Base-by-base conservation (phyloP, 92 coral and sea anemone species). In the Paragorgia papillata region DNA sequence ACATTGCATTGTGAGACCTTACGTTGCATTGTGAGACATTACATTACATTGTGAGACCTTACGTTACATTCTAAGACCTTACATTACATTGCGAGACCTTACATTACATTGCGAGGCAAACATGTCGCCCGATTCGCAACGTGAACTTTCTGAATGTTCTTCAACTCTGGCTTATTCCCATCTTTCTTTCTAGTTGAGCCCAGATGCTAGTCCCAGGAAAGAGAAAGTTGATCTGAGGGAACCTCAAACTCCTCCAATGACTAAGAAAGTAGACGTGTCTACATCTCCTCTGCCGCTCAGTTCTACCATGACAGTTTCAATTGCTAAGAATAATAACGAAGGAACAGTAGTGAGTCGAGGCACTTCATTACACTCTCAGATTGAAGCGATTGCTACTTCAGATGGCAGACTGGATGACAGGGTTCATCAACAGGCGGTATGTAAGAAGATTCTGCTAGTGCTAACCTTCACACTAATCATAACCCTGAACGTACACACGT, bases 191-290 rank as follows among this genome's bases (percentile, higher is more conserved):
- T 10, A 70, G 77, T 44, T 70, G 14, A 70, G 62, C 4, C 77
- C 77, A 14, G 77, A 70, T 17, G 48, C 61, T n/a, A 70, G 77
- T 20, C 77, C 77, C 33, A 56, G 77, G n/a, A 70, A 70, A 70
- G 77, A 50, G 3, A 70, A 70, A 50, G 12, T 27, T 14, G 77
- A 70, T 56, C 49, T n/a, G 3, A 32, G 26, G 18, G 77, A 50
- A 54, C 77, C 77, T 4, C 28, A 54, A 57, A 70, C 77, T 21
- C 77, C 77, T 15, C 77, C 77, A 35, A 70, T 70, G 77, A 50
- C 62, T 18, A 70, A 70, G 28, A 70, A 70, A 51, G 77, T 70
- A 0, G 77, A 70, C 44, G 77, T 70, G 14, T 70, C 77, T 29
- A 70, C 77, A 20, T 70, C 77, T 15, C 77, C 77, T 9, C 27